Conservation (phyloP, 1,140 invertebrate species). For the Drosophila rufa region DNA sequence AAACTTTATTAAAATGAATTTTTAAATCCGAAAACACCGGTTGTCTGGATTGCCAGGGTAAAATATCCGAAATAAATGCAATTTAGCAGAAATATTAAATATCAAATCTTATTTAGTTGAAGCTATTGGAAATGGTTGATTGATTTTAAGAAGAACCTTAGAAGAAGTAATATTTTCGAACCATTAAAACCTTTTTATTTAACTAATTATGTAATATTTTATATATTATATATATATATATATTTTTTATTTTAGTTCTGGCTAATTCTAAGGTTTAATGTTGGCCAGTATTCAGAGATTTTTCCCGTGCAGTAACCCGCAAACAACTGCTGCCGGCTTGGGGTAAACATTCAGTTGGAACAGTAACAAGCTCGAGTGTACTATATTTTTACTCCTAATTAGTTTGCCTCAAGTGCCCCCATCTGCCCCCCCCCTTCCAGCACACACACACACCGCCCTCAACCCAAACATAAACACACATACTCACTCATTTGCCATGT, state of each 20-base stretch:
- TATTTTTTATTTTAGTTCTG: background rate
- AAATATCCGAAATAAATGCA: no score
- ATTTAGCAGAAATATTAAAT: no score
- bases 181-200: no score
- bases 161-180: no score
- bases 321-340: slow-evolving; percentile 15
- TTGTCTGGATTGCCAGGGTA: no score
- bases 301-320: slow-evolving; percentile 1
- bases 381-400: slow-evolving; percentile 53
- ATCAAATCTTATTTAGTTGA: no score
- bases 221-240: no score
- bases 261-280: background rate
- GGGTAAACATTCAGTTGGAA: slow-evolving; percentile 32
- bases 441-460: background rate
- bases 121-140: no score
- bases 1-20: no score
- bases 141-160: no score
- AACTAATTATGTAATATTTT: no score
- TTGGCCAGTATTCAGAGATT: background rate
- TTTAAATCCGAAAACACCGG: no score
- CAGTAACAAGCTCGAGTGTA: slow-evolving; percentile 28
- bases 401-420: slow-evolving; percentile 40
- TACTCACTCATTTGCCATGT: background rate
- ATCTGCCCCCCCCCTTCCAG: background rate
- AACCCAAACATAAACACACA: background rate